Evolutionary conservation across 2,797 vertebrate genomes (phyloP).

Genomic region (Sphenopsis melanotis): DNA sequence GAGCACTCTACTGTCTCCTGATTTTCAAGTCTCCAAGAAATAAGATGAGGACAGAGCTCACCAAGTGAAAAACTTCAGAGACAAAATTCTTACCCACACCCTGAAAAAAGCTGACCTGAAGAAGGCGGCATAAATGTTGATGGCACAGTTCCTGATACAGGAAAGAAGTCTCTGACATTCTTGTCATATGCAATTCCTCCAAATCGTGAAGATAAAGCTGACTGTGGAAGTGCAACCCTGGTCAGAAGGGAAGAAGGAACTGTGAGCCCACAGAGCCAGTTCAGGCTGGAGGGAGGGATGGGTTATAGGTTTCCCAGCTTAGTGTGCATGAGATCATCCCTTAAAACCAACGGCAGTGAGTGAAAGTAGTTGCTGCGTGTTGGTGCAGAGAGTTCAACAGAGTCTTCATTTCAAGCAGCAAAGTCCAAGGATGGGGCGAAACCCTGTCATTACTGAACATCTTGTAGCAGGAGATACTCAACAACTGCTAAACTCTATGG

Average conservation of each 20-base stretch:
- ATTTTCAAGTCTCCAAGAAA: not conserved
- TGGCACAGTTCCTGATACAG: not conserved
- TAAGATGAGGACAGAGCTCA: not conserved
- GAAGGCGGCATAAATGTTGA: not conserved
- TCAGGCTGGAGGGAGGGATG: not conserved
- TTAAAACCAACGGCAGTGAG: fast-evolving
- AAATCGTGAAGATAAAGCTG: fast-evolving
- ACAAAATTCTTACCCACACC: not conserved
- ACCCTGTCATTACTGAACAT: not conserved
- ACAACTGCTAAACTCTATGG: not conserved
- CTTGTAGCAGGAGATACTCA: not conserved
- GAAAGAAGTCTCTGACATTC: not conserved
- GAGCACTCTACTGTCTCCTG: not conserved
- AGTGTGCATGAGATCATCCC: not conserved
- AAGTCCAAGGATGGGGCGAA: not conserved
- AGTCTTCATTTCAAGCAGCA: fast-evolving
- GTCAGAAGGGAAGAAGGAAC: not conserved
- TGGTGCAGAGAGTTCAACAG: not conserved
- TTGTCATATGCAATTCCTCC: not conserved
- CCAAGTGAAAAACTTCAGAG: not conserved
- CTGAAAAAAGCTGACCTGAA: not conserved
- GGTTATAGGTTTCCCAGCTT: not conserved
- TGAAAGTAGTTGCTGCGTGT: not conserved
- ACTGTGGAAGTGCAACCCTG: not conserved
- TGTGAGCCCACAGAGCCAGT: not conserved